Conservation (phyloP, 2,888 invertebrate species). For the Latheticus oryzae region DNA sequence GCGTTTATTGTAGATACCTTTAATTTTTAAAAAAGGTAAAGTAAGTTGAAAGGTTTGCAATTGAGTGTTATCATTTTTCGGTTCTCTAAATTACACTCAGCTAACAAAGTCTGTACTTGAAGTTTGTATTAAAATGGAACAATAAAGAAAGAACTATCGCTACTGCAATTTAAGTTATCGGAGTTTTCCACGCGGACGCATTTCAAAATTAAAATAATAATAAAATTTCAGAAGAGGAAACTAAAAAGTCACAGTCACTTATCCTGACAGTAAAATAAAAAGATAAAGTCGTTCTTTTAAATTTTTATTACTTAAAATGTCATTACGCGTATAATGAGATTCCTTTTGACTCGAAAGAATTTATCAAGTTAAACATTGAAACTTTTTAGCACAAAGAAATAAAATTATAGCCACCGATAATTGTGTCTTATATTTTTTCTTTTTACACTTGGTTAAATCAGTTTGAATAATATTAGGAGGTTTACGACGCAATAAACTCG, state of each 20-base stretch:
- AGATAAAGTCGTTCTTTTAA: slow-evolving; percentile 30
- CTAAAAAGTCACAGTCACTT: slow-evolving; percentile 21
- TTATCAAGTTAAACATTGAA: slow-evolving; percentile 35
- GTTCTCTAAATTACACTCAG: slow-evolving; percentile 1
- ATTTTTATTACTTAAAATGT: slow-evolving; percentile 33
- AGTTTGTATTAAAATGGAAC: slow-evolving; percentile 15
- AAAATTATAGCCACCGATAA: slow-evolving; percentile 40
- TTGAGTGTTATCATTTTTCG: background rate
- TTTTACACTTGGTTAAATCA: slow-evolving; percentile 22
- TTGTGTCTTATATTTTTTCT: slow-evolving; percentile 34
- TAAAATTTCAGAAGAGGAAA: slow-evolving; percentile 45
- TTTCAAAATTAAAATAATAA: slow-evolving; percentile 56
- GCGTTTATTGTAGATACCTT: too few relatives aligned
- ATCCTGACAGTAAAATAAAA: slow-evolving; percentile 31
- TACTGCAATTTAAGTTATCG: slow-evolving; percentile 49
- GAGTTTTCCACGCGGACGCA: slow-evolving; percentile 52
- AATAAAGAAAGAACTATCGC: slow-evolving; percentile 25
- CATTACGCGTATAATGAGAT: slow-evolving; percentile 32
- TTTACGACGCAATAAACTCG: slow-evolving; percentile 46
- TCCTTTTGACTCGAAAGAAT: slow-evolving; percentile 31
- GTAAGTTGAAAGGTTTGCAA: too few relatives aligned
- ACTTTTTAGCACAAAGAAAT: slow-evolving; percentile 35
- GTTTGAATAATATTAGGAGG: slow-evolving; percentile 44
- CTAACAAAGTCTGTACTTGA: too few relatives aligned
- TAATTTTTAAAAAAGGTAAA: too few relatives aligned